Evolutionary conservation across 1,140 invertebrate species (phyloP), one percentile per base, ranked within the genome.

Genomic region (Lamellibrachia luymesi): DNA sequence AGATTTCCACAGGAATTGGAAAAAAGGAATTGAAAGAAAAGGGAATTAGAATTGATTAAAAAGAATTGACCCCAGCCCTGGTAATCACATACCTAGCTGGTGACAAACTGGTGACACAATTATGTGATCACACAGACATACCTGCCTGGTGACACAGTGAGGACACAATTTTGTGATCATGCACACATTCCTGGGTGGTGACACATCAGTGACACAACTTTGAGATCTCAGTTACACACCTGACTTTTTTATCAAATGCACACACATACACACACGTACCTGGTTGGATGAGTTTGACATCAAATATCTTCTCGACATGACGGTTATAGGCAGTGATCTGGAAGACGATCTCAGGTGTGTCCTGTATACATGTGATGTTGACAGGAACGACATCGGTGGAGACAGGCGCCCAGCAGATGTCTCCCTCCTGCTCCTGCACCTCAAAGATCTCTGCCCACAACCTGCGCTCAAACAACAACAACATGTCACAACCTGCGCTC

Each of bases 321-420:
- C 98, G 98, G 97, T 99, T 99, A 97, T 99, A 99, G 93, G 99
- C 99, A 94, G 98, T 99, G 96, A 99, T 98, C 97, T 99, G 99
- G 97, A 99, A 99, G 95, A 99, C 98, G 96, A 98, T 99, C 97
- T 98, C 98, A 27, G 98, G 98, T 91, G 98, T 98, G 96, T 99
- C 98, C 96, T 99, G 98, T 95, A 99, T 98, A 97, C 98, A 99
- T 93, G 98, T 98, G 96, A 99, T 99, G 97, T 99, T 99, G 92
- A 99, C 98, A 93, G 99, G 99, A 93, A 99, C 99, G 95, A 99
- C 97, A 97, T 99, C 99, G 96, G 99, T 98, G 93, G 98, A 99
- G 93, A 99, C 98, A 97, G 99, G 98, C 97, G 99, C 98, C 99
- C 99, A 99, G 93, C 95, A 94, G 94, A 95, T 95, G 90, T 95